Conservation (phyloP, 2,888 invertebrate species). For the Ochropleura leucogaster region DNA sequence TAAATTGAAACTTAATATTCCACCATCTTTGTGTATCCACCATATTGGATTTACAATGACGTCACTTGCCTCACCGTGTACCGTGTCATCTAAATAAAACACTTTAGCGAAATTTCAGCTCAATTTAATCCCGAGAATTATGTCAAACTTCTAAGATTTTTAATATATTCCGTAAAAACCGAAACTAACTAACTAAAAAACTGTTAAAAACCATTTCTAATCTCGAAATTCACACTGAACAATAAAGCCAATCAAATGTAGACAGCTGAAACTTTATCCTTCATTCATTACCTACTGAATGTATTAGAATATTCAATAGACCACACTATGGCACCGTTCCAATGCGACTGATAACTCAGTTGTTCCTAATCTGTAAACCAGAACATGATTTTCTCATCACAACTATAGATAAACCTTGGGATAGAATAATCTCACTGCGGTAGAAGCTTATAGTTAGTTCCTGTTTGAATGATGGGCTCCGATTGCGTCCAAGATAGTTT, state of each 20-base stretch:
- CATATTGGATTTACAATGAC: too few relatives aligned
- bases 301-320: slow-evolving; percentile 64
- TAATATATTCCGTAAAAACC: too few relatives aligned
- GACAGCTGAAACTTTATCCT: background rate
- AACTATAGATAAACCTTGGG: slow-evolving; percentile 66
- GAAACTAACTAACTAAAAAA: too few relatives aligned
- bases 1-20: too few relatives aligned
- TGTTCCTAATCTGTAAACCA: slow-evolving; percentile 65
- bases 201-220: background rate
- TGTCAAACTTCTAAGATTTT: too few relatives aligned
- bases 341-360: slow-evolving; percentile 58
- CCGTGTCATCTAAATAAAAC: too few relatives aligned
- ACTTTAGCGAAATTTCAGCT: too few relatives aligned
- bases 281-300: slow-evolving; percentile 31
- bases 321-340: slow-evolving; percentile 48
- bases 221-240: background rate
- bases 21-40: too few relatives aligned
- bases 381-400: slow-evolving; percentile 72
- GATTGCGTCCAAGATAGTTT: slow-evolving; percentile 20
- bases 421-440: slow-evolving; percentile 65
- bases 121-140: too few relatives aligned
- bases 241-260: slow-evolving; percentile 40
- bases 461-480: slow-evolving; percentile 52
- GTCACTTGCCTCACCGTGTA: too few relatives aligned
- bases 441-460: slow-evolving; percentile 65